phyloP scores from a whole-genome alignment of 2,888 invertebrate genomes.

The Diplazon laetatorius region DNA sequence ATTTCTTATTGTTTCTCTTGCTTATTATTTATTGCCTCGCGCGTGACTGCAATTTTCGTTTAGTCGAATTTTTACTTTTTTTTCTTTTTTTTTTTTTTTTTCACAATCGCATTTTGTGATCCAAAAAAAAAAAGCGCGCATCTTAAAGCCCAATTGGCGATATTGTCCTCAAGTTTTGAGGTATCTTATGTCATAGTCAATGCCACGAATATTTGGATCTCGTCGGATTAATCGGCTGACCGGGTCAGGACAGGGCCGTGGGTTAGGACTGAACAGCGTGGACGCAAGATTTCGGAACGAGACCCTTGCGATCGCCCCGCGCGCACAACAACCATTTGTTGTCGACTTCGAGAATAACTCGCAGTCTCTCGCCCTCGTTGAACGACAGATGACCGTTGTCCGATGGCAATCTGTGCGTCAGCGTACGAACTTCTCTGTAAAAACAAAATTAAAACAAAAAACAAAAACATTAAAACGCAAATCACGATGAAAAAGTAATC shows the following conservation, averaged over 20 bases:
- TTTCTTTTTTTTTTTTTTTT: not conserved
- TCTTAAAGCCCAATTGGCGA: constrained; percentile 43
- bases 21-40: constrained; percentile 6
- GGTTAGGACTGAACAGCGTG: constrained; percentile 79
- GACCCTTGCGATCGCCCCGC: constrained; percentile 89
- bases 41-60: not conserved
- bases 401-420: constrained; percentile 89
- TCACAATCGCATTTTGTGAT: constrained; percentile 25
- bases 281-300: constrained; percentile 89
- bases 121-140: constrained; percentile 48
- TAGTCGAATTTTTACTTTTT: not conserved
- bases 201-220: constrained; percentile 44
- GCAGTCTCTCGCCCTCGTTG: constrained; percentile 89
- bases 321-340: constrained; percentile 90
- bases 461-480: constrained; percentile 26
- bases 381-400: constrained; percentile 91
- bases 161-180: constrained; percentile 44
- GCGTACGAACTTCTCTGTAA: constrained; percentile 88
- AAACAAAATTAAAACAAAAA: constrained; percentile 17
- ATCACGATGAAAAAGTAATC: too few species aligned
- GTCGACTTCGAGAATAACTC: constrained; percentile 90
- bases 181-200: constrained; percentile 45
- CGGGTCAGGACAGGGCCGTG: constrained; percentile 55
- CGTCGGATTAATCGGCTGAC: constrained; percentile 42
- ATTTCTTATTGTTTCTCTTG: constrained; percentile 49